These are phyloP conservation scores for Drosophila pandora DNA, from an alignment of 1,140 invertebrate genomes.

Conservation along the genomic window DNA sequence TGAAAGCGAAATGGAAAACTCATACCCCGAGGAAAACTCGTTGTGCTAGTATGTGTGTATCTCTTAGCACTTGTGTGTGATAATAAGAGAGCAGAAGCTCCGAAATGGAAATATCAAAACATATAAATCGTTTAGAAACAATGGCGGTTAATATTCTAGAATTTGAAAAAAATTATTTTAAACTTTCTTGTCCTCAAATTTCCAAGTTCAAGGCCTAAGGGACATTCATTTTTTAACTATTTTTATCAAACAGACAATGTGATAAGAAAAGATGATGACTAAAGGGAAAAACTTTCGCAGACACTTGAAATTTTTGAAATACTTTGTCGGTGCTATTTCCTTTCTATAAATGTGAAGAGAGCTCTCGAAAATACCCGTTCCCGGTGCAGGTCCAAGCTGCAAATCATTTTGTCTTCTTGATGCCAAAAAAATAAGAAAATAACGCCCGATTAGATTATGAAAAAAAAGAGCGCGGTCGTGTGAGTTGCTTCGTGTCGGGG, in stretches of 20 bases:
- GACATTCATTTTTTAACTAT: too few species aligned
- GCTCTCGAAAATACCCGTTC: conserved; percentile 10
- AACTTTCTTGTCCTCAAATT: too few species aligned
- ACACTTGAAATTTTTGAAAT: neutral
- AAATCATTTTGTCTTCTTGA: conserved; percentile 66
- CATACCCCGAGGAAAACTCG: conserved; percentile 22
- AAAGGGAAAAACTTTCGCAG: too few species aligned
- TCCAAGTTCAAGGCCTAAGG: neutral
- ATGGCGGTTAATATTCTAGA: neutral
- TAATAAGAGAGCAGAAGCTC: conserved; percentile 43
- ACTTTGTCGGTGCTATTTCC: neutral
- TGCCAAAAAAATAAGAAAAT: conserved; percentile 64
- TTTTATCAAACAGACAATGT: too few species aligned
- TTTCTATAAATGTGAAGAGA: conserved; percentile 1
- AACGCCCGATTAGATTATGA: conserved; percentile 47
- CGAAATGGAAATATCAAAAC: conserved; percentile 53
- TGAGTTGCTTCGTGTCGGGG: conserved; percentile 19
- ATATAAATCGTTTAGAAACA: conserved; percentile 24
- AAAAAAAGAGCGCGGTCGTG: conserved; percentile 12
- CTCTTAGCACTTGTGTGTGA: conserved; percentile 12
- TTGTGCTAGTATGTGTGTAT: conserved; percentile 14
- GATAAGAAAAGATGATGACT: too few species aligned
- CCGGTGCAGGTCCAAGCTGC: conserved; percentile 43
- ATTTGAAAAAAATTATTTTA: neutral
- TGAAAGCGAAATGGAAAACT: conserved; percentile 71